These are phyloP conservation scores for Cenopis cana DNA, from an alignment of 2,888 invertebrate genomes.

Conservation along the genomic window DNA sequence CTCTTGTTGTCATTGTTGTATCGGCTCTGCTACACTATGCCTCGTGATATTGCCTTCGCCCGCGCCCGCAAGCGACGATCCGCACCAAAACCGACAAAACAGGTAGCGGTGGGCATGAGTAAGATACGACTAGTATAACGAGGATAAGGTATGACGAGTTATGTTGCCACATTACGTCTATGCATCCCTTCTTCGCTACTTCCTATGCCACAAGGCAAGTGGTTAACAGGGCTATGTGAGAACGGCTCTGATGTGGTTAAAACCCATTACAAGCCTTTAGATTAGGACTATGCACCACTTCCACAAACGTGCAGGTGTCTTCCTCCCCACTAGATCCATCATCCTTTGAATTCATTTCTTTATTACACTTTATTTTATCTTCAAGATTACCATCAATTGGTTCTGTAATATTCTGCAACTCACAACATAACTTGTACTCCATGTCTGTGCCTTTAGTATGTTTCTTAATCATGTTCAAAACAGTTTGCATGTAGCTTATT, in stretches of 20 bases:
- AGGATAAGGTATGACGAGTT: no score
- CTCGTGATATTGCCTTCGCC: no score
- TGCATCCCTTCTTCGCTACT: no score
- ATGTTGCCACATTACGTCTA: no score
- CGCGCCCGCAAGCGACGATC: no score
- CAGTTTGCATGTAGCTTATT: slow-evolving; percentile 37
- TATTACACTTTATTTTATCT: background rate
- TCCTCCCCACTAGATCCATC: slow-evolving; percentile 26
- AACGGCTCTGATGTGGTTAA: background rate
- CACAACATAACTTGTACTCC: slow-evolving; percentile 38
- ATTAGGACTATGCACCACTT: slow-evolving; percentile 34
- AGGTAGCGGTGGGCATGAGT: no score
- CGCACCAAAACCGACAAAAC: no score
- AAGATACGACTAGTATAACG: no score
- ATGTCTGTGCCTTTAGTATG: slow-evolving; percentile 34
- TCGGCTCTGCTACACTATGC: no score
- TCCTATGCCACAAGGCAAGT: no score
- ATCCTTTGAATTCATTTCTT: background rate
- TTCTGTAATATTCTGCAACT: slow-evolving; percentile 36
- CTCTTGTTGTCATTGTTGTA: no score
- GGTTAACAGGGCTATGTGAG: no score
- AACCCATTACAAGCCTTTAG: slow-evolving; percentile 9
- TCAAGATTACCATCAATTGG: background rate
- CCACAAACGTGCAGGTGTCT: slow-evolving; percentile 10
- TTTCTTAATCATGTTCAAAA: slow-evolving; percentile 37